phyloP scores from a whole-genome alignment of 2,797 vertebrate genomes.

The Premnoplex brunnescens region DNA sequence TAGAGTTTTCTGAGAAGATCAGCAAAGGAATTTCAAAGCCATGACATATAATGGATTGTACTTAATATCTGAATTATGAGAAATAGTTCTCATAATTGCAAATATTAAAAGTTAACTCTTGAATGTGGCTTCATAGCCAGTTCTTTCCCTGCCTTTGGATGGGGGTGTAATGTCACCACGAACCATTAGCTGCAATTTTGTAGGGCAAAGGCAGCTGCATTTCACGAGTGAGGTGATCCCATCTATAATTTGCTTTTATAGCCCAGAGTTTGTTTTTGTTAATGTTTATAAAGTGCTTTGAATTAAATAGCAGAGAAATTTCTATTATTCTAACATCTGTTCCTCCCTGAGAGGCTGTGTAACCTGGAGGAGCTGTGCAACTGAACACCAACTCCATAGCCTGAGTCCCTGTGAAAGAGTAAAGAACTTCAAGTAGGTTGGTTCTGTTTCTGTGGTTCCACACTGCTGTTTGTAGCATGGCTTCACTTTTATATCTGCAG shows the following conservation, averaged over 20 bases:
- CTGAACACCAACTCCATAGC: neutral
- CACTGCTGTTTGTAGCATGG: neutral
- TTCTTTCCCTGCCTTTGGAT: neutral
- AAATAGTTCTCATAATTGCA: neutral
- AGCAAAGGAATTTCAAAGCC: conserved; percentile 31
- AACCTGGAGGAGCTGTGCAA: neutral
- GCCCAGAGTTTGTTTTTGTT: neutral
- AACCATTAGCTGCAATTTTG: neutral
- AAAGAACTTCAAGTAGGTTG: neutral
- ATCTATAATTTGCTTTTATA: neutral
- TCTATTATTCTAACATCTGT: conserved; percentile 16
- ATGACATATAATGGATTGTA: neutral
- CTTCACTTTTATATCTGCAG: neutral
- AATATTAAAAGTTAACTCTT: neutral
- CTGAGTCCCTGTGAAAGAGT: neutral
- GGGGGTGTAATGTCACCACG: neutral
- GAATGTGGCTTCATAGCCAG: neutral
- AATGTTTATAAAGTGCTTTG: conserved; percentile 36
- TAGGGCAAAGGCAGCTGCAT: neutral
- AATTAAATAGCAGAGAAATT: neutral
- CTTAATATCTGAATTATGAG: conserved; percentile 38
- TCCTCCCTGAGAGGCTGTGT: neutral
- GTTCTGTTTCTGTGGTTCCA: neutral
- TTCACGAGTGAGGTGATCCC: neutral
- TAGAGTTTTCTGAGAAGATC: conserved; percentile 41